These are phyloP conservation scores for Caenorhabditis afra DNA, from an alignment of 2,888 invertebrate species.

Conservation along the genomic window DNA sequence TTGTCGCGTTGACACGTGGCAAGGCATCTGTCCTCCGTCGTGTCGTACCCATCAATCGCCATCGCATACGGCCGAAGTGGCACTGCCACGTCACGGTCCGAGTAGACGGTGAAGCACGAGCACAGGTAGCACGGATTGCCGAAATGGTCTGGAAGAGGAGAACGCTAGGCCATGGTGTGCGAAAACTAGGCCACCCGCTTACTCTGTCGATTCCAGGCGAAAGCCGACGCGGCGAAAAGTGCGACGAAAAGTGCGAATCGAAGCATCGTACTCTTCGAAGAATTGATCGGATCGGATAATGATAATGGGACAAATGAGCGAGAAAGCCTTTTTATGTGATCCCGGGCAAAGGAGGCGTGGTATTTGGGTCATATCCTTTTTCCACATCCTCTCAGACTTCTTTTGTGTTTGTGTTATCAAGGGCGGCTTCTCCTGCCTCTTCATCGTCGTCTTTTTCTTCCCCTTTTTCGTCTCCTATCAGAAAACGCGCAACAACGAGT, in stretches of 20 bases:
- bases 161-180: neutral
- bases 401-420: constrained; percentile 39
- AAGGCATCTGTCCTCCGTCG: constrained; percentile 77
- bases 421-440: neutral
- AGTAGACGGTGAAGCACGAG: constrained; percentile 78
- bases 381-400: constrained; percentile 28
- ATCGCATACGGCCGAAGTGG: constrained; percentile 75
- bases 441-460: too few species aligned
- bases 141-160: constrained; percentile 71
- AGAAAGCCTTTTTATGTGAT: constrained; percentile 36
- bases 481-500: neutral
- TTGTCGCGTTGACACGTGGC: constrained; percentile 76
- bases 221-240: constrained; percentile 19
- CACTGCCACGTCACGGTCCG: constrained; percentile 76
- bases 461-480: neutral
- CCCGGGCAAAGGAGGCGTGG: constrained; percentile 30
- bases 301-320: neutral
- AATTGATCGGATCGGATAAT: neutral
- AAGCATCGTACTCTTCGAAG: constrained; percentile 5
- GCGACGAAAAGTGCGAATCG: constrained; percentile 26
- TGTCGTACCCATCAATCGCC: constrained; percentile 75
- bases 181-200: constrained; percentile 10
- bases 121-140: constrained; percentile 77
- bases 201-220: constrained; percentile 59
- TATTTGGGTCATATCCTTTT: constrained; percentile 52